These are phyloP conservation scores for Cassiopea andromeda DNA, from an alignment of 30 jellyfish, hydroid and myxozoan genomes.

Conservation along the genomic window DNA sequence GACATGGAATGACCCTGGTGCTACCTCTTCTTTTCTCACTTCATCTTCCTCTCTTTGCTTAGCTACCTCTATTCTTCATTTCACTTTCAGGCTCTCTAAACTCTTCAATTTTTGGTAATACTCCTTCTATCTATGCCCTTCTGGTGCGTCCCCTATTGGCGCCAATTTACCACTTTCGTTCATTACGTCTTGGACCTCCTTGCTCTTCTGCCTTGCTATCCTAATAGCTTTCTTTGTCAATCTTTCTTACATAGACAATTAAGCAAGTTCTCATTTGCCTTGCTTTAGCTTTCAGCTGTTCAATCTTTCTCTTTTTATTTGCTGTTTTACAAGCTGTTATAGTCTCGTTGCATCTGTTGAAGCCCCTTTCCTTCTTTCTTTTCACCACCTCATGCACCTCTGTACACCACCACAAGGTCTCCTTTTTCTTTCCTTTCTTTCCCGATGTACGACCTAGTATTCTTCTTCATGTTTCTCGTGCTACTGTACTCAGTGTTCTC, in stretches of 20 bases:
- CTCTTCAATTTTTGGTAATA: constrained; percentile 6
- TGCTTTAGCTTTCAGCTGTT: constrained; percentile 6
- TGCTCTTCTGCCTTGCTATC: constrained; percentile 18
- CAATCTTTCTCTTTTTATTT: neutral
- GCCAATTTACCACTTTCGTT: neutral
- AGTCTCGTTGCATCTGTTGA: constrained; percentile 16
- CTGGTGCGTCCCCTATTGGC: neutral
- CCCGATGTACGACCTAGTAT: constrained; percentile 27
- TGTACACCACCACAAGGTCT: constrained; percentile 30
- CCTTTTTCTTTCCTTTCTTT: neutral
- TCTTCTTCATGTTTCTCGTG: constrained; percentile 16
- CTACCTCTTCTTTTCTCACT: neutral
- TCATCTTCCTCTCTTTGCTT: neutral
- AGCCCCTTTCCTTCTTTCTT: constrained; percentile 11
- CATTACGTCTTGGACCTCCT: neutral
- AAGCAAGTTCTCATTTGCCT: constrained; percentile 10
- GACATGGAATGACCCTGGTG: neutral
- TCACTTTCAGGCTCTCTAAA: neutral
- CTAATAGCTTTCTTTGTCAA: neutral
- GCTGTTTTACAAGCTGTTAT: constrained; percentile 3
- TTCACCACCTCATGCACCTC: constrained; percentile 24
- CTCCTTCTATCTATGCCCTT: neutral
- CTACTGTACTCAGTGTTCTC: neutral
- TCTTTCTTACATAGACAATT: neutral
- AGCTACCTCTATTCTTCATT: neutral